Conservation (phyloP, 2,888 invertebrate genomes). For the Hydropsyche betteni region DNA sequence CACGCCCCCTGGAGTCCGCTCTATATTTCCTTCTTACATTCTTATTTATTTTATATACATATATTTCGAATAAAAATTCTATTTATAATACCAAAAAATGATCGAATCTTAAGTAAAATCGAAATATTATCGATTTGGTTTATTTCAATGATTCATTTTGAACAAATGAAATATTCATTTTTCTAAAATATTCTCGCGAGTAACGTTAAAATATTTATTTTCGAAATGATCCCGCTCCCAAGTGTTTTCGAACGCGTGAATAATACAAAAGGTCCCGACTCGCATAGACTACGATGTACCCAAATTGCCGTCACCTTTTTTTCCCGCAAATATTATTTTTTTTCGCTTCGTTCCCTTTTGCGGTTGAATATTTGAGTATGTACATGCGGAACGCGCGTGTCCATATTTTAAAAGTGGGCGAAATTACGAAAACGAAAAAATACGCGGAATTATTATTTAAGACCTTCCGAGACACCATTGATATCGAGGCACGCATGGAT, state of each 20-base stretch:
- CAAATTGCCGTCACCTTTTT: constrained; percentile 30
- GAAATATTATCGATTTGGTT: too few relatives aligned
- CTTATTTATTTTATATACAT: too few relatives aligned
- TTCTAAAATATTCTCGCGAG: too few relatives aligned
- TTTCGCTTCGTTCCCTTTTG: background rate
- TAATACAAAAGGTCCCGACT: constrained; percentile 12
- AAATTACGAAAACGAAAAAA: background rate
- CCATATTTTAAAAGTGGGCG: constrained; percentile 13
- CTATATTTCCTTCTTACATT: background rate
- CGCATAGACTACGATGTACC: background rate
- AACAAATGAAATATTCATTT: too few relatives aligned
- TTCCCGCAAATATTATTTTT: constrained; percentile 29
- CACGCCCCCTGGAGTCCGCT: constrained; percentile 39
- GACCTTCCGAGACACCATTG: too few relatives aligned
- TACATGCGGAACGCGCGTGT: background rate
- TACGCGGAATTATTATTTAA: background rate
- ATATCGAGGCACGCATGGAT: too few relatives aligned
- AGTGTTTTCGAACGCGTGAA: constrained; percentile 20
- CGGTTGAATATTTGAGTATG: constrained; percentile 24
- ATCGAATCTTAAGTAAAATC: too few relatives aligned
- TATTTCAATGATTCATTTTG: too few relatives aligned
- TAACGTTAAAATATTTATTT: too few relatives aligned
- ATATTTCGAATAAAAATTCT: too few relatives aligned
- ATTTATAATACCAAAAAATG: too few relatives aligned
- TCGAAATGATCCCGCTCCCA: background rate